Base-by-base conservation (phyloP, 2,797 vertebrate genomes). In the Gouania willdenowi region DNA sequence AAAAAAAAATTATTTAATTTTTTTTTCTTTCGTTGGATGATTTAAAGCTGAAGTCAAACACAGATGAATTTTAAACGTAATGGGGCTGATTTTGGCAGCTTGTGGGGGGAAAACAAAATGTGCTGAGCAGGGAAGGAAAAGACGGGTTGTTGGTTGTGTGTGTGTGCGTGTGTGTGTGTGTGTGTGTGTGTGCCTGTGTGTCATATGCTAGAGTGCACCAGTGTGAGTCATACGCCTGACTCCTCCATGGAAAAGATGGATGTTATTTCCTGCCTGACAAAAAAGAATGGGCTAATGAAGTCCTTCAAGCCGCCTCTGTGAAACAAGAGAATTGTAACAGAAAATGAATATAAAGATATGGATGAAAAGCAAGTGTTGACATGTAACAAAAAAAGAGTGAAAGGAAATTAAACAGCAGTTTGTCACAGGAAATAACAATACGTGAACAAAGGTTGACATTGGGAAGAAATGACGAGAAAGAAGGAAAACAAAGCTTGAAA, bases 201-300 rank as follows among this genome's bases (percentile, higher is more conserved):
- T 20, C 19, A 20, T 20, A 20, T n/a, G n/a, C n/a, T n/a, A n/a
- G n/a, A n/a, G n/a, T n/a, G n/a, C n/a, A n/a, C n/a, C n/a, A n/a
- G n/a, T n/a, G n/a, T n/a, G n/a, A n/a, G n/a, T n/a, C n/a, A n/a
- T n/a, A 79, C 68, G 64, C 43, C 40, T 44, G 50, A 66, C 73
- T 71, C 56, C 39, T 53, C 49, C 65, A 69, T 63, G 59, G 42
- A 60, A 20, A 60, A 78, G 83, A 87, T 78, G 77, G 73, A 81
- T 83, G 86, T 69, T 69, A 77, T 75, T 83, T 83, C 61, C 70
- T 52, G 66, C 34, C 66, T 77, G 77, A 84, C 78, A 75, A 38
- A 85, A 70, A 85, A 69, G 64, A 84, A 84, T 77, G 71, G 57
- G 25, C 50, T 70, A 76, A 82, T 70, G 74, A 79, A 81, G 66